Evolutionary conservation across 2,797 vertebrate genomes (phyloP), one percentile per base, ranked within the genome.

Genomic region (Erethizon dorsatum): DNA sequence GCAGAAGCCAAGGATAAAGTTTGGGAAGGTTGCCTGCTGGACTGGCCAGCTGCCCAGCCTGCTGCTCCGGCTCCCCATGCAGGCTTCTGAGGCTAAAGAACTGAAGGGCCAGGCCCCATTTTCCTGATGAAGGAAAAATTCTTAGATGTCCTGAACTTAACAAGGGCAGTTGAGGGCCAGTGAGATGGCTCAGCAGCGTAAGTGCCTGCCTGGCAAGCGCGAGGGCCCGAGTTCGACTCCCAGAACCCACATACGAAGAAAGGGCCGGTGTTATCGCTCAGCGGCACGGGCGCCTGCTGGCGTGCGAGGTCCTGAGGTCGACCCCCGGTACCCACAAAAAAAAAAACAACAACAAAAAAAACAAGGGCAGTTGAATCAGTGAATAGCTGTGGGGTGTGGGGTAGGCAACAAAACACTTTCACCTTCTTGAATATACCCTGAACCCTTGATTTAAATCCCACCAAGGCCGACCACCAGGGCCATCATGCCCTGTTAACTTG

Each of bases 401-500:
- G 15, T 9, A 11, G 73, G 26, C 37, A 56, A 61, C 31, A 61
- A 12, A 89, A 73, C 12, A 26, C 20, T 6, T 24, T 37, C 10
- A 11, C 9, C 2, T 52, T 45, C 73, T 26, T 33, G 63, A 69
- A 18, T 20, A 17, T 31, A 41, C 5, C 18, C 50, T 45, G 69
- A 61, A 61, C 20, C 9, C 18, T 26, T 50, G 28, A 61, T 6
- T 54, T 54, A 65, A 61, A 3, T 87, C 45, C 47, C 52, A 4
- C 18, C 13, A 10, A 78, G 59, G 47, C 22, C 3, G 17, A 4
- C 45, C 28, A 11, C 45, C 13, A 17, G 61, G 52, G n/a, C 56
- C 0, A 0, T 20, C 0, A 1, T 1, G 33, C 6, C 50, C 33
- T 28, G 1, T 5, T 41, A 18, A 13, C 20, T 20, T 28, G 7